These are phyloP conservation scores for Istiophorus platypterus DNA, from an alignment of 2,113 vertebrate species.

Conservation along the genomic window DNA sequence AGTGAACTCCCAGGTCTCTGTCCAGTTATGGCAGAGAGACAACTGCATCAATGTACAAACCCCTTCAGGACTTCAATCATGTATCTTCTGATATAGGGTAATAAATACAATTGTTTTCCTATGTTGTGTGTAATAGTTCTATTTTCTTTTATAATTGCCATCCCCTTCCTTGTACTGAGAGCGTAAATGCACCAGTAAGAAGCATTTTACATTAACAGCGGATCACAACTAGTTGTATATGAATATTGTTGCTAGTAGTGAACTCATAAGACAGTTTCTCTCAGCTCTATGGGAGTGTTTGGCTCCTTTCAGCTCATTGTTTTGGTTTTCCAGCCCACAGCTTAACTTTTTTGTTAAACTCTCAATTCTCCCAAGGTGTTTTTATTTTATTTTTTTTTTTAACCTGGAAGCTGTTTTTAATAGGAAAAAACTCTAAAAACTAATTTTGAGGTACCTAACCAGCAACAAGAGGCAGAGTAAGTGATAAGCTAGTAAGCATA, in stretches of 20 bases:
- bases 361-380: not conserved
- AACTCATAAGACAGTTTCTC: not conserved
- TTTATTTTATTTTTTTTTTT: too few species aligned
- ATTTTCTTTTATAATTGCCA: not conserved
- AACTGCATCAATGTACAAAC: conserved; percentile 60
- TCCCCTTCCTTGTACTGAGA: not conserved
- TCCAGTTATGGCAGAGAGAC: conserved; percentile 26
- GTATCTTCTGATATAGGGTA: conserved; percentile 78
- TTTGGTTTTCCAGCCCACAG: too few species aligned
- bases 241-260: not conserved
- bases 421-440: too few species aligned
- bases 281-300: not conserved
- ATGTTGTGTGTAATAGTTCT: conserved; percentile 10
- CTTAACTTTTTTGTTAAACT: not conserved
- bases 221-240: not conserved
- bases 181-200: not conserved
- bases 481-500: too few species aligned
- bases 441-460: too few species aligned
- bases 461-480: too few species aligned
- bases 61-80: conserved; percentile 75
- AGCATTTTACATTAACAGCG: not conserved
- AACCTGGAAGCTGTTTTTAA: not conserved
- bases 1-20: conserved; percentile 34
- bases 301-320: too few species aligned
- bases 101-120: conserved; percentile 79